Conservation (phyloP, 2,797 vertebrate genomes). For the Pseudotriccus pelzelni region DNA sequence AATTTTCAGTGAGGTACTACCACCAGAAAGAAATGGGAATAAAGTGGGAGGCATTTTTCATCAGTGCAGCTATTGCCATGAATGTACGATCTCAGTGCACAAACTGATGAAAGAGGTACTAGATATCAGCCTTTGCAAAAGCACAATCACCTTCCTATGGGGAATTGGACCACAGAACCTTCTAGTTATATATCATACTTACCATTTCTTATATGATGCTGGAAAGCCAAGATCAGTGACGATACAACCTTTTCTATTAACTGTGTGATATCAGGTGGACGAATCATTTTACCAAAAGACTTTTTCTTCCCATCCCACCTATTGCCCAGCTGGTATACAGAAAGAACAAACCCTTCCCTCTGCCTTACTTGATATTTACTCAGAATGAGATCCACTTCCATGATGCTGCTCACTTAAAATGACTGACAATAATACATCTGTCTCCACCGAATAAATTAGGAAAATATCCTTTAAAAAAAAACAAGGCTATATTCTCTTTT, state of each 20-base stretch:
- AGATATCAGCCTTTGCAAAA: neutral
- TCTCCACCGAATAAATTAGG: neutral
- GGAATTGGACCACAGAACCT: neutral
- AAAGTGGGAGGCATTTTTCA: neutral
- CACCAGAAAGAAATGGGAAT: neutral
- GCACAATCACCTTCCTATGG: neutral
- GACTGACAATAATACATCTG: neutral
- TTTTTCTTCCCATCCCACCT: neutral
- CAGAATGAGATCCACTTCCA: neutral
- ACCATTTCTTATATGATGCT: neutral
- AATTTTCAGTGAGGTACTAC: neutral
- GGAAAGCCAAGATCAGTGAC: neutral
- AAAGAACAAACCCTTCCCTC: neutral
- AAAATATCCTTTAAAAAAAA: neutral
- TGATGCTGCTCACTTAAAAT: neutral
- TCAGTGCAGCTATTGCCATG: neutral
- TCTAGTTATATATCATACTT: neutral
- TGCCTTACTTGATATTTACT: neutral
- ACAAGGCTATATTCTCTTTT: neutral
- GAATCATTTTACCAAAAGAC: neutral
- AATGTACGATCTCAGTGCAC: neutral
- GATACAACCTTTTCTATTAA: neutral
- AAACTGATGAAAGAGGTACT: neutral
- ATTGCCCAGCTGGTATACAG: fast-evolving
- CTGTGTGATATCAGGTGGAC: too few relatives aligned